Evolutionary conservation across 2,113 vertebrate genomes (phyloP).

Genomic region (Psittacula cyanocephala): DNA sequence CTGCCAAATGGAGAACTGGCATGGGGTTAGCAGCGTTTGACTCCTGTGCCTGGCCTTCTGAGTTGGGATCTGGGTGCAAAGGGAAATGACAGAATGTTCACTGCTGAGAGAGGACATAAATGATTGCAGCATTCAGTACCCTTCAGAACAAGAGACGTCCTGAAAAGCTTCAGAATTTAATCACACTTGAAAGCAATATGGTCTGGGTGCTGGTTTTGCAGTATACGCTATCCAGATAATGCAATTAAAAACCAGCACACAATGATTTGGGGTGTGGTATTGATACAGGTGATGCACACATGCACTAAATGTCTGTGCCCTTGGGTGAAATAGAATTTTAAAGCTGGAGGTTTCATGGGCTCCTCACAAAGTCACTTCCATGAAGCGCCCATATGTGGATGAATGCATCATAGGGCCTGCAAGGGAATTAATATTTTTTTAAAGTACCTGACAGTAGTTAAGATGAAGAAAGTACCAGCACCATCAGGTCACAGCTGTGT

Average conservation of each 20-base stretch:
- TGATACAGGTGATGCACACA: neutral
- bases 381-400: neutral
- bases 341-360: neutral
- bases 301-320: neutral
- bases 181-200: neutral
- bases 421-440: neutral
- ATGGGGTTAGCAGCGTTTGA: neutral
- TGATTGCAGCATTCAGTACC: neutral
- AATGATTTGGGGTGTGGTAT: neutral
- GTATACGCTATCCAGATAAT: neutral
- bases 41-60: neutral
- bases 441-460: neutral
- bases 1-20: neutral
- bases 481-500: fast-evolving
- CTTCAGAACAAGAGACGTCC: neutral
- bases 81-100: neutral
- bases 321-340: neutral
- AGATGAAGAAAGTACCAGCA: neutral
- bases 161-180: neutral
- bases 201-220: neutral
- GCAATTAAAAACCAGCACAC: neutral
- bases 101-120: neutral
- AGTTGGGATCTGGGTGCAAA: neutral
- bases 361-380: neutral
- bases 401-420: neutral